Conservation (phyloP, 2,888 invertebrate species). For the Meloe dianella region DNA sequence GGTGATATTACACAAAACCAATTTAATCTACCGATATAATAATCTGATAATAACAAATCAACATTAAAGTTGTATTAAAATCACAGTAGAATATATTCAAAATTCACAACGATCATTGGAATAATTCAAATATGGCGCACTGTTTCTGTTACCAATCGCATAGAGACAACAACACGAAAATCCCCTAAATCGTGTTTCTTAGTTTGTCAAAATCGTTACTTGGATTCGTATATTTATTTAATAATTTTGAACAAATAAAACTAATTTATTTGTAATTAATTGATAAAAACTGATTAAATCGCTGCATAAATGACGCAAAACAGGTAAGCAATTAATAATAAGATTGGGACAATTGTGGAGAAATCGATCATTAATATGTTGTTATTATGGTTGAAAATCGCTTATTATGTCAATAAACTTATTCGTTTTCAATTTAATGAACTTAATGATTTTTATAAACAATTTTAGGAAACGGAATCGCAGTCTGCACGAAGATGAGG, state of each 20-base stretch:
- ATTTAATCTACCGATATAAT: too few relatives aligned
- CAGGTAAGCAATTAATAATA: conserved; percentile 34
- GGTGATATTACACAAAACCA: too few relatives aligned
- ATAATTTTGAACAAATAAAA: too few relatives aligned
- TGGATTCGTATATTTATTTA: neutral
- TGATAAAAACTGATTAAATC: conserved; percentile 9
- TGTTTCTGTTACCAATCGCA: conserved; percentile 7
- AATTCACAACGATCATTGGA: too few relatives aligned
- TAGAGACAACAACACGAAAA: neutral
- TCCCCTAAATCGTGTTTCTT: conserved; percentile 12
- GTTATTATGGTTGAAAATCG: conserved; percentile 12
- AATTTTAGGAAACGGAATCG: conserved; percentile 75
- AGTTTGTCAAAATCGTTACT: conserved; percentile 19
- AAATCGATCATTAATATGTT: conserved; percentile 6
- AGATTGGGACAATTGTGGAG: neutral
- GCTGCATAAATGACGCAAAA: conserved; percentile 41
- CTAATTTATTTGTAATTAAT: too few relatives aligned
- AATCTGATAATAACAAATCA: too few relatives aligned
- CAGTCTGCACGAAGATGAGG: conserved; percentile 71
- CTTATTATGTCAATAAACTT: conserved; percentile 7
- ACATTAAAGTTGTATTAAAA: too few relatives aligned
- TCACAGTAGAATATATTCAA: too few relatives aligned
- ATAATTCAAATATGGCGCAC: too few relatives aligned
- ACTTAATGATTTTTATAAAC: conserved; percentile 16
- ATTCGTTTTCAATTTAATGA: too few relatives aligned